Conservation (phyloP, 1,140 invertebrate species). For the Bombus turneri region DNA sequence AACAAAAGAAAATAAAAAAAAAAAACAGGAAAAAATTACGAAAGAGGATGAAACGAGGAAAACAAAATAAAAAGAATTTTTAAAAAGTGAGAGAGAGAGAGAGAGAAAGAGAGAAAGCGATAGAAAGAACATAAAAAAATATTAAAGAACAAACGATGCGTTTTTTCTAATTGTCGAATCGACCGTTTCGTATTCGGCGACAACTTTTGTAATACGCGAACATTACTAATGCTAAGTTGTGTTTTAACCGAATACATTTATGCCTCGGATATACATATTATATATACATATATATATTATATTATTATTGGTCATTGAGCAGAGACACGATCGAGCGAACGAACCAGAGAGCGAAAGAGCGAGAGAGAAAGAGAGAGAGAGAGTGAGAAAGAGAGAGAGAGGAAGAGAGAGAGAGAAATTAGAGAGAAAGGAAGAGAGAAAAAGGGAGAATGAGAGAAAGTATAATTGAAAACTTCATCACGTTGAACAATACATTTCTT, state of each 20-base stretch:
- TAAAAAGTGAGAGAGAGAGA: neutral
- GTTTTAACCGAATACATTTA: conserved; percentile 39
- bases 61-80: neutral
- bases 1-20: neutral
- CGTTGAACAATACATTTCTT: conserved; percentile 9
- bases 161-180: conserved; percentile 49
- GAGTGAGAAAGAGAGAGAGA: too few relatives aligned
- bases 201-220: conserved; percentile 64
- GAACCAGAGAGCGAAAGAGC: neutral
- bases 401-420: neutral
- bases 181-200: conserved; percentile 47
- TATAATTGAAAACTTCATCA: conserved; percentile 38
- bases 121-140: conserved; percentile 3
- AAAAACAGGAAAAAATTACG: neutral
- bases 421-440: neutral
- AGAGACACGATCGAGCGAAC: neutral
- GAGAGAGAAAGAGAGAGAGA: neutral
- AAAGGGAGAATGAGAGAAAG: neutral
- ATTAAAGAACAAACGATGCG: conserved; percentile 32
- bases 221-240: conserved; percentile 56
- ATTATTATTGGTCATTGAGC: conserved; percentile 46
- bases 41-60: neutral
- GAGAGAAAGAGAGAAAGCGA: neutral
- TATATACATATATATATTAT: conserved; percentile 40
- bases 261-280: conserved; percentile 17